Evolutionary conservation across 2,888 invertebrate species (phyloP), one percentile per base, ranked within the genome.

Genomic region (Galerucella pusilla): DNA sequence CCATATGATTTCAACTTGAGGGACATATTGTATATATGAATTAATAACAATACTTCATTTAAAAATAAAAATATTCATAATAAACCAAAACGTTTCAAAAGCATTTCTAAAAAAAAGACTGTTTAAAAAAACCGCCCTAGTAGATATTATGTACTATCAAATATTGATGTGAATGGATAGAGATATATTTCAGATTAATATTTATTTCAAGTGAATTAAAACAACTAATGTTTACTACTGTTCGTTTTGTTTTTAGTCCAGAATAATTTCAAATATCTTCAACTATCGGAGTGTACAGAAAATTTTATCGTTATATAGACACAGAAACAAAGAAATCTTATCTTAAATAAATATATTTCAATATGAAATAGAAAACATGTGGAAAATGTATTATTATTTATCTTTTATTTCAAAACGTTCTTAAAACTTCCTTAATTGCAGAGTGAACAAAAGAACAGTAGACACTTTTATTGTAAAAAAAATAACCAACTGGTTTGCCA

Each of bases 371-470:
- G 5, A n/a, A 52, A n/a, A n/a, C 52, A 52, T n/a, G 52, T 52
- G n/a, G n/a, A 52, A 14, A 52, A 52, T 52, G n/a, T 52, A 52
- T 52, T 6, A 49, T 49, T 11, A 14, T 49, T 12, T 49, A 14
- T 49, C 3, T 49, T 12, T 49, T 2, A 49, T 42, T 42, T 42
- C 7, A 42, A 7, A 42, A 7, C 1, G 9, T 5, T 35, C 12
- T 49, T n/a, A n/a, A 52, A 52, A 52, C 52, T 52, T 52, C n/a
- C 52, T n/a, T 52, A 52, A 52, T 52, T 52, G 52, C n/a, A n/a
- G n/a, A 52, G 6, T 52, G 14, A 52, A 52, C 4, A 49, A 5
- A 11, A 46, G 1, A 46, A 49, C n/a, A n/a, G n/a, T 52, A n/a
- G n/a, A 14, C 52, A 52, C n/a, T 7, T 52, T 14, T n/a, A 14